These are phyloP conservation scores for Crax fasciolata DNA, from an alignment of 2,797 vertebrate species.

Conservation along the genomic window DNA sequence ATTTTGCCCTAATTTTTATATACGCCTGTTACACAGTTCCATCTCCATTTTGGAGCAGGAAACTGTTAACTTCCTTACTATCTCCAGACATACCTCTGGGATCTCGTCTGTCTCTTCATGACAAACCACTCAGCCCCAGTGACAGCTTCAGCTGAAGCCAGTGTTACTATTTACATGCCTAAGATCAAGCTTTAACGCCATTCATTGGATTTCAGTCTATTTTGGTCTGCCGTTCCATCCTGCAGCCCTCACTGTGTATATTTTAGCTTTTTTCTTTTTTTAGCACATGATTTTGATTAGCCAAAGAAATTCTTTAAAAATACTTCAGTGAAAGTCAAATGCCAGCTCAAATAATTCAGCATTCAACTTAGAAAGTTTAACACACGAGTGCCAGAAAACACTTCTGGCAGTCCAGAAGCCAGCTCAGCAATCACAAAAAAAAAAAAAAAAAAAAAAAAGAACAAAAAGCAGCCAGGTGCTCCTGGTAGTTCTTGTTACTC, in stretches of 20 bases:
- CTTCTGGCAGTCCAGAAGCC: neutral
- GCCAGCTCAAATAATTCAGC: neutral
- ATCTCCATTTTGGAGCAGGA: neutral
- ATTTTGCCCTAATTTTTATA: neutral
- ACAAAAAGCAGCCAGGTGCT: neutral
- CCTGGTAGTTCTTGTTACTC: neutral
- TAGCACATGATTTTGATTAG: neutral
- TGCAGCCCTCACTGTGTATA: neutral
- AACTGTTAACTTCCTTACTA: neutral
- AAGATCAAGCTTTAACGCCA: neutral
- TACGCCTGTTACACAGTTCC: neutral
- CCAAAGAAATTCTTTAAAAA: constrained; percentile 15
- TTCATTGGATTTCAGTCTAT: neutral
- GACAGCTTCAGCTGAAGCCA: neutral
- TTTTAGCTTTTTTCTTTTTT: neutral
- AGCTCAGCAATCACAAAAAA: neutral
- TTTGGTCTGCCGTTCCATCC: neutral
- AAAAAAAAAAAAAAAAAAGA: neutral
- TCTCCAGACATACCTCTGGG: neutral
- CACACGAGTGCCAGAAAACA: neutral
- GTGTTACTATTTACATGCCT: neutral
- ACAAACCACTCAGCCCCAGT: neutral
- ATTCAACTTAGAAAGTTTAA: constrained; percentile 6
- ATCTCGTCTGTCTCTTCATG: neutral
- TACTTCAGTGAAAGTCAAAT: constrained; percentile 9